A percentile compares a stretch with the other conserved stretches of the same genome.
phyloP scores from a whole-genome alignment of 2,113 vertebrate species.

The Lagopus muta region DNA sequence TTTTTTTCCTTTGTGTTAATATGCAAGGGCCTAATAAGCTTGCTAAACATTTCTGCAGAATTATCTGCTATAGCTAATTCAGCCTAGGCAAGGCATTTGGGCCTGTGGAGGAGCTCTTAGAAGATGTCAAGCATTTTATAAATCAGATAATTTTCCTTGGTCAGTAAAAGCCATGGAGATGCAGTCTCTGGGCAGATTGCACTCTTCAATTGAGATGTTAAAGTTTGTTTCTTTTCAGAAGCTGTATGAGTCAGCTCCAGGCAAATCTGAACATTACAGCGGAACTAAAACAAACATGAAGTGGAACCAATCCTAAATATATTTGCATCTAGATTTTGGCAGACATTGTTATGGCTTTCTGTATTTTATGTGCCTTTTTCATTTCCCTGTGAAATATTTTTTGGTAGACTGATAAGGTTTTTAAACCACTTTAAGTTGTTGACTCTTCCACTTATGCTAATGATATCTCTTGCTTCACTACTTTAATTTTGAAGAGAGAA shows the following conservation, averaged over 20 bases:
- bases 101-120: slow-evolving; percentile 26
- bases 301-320: slow-evolving; percentile 62
- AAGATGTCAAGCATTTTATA: slow-evolving; percentile 41
- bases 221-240: slow-evolving; percentile 44
- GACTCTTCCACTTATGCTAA: slow-evolving; percentile 43
- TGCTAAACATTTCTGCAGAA: slow-evolving; percentile 38
- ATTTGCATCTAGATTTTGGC: slow-evolving; percentile 62
- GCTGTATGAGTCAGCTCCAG: slow-evolving; percentile 50
- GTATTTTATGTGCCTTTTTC: slow-evolving; percentile 50
- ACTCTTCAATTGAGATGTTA: slow-evolving; percentile 25
- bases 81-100: background rate
- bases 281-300: slow-evolving; percentile 66
- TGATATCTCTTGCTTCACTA: background rate
- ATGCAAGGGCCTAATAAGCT: slow-evolving; percentile 14
- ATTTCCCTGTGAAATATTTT: slow-evolving; percentile 45
- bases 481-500: slow-evolving; percentile 12
- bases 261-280: background rate
- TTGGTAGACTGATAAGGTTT: slow-evolving; percentile 27
- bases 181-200: slow-evolving; percentile 31
- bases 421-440: slow-evolving; percentile 32
- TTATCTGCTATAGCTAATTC: slow-evolving; percentile 3
- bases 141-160: slow-evolving; percentile 50
- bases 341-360: slow-evolving; percentile 51
- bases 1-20: background rate
- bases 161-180: slow-evolving; percentile 36